Evolutionary conservation across 2,888 invertebrate genomes (phyloP), one percentile per base, ranked within the genome.

Genomic region (Torymus tubicola): DNA sequence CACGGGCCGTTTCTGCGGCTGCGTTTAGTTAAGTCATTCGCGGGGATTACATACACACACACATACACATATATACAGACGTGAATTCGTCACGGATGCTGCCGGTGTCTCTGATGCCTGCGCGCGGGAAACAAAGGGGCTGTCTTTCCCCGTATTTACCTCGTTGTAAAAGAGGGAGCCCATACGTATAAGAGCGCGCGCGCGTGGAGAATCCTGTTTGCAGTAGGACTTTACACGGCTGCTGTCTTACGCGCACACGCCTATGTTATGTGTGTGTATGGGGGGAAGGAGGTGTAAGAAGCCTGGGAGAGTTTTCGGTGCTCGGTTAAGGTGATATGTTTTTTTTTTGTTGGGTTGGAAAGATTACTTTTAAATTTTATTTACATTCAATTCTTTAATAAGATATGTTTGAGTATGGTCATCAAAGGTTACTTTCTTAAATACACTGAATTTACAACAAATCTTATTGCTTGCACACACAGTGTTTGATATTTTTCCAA

Each of bases 21-120:
- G 60, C 85, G 86, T 87, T 88, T 87, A 87, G 86, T 87, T 86
- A 87, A 88, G 87, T 88, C 86, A 86, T 88, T 88, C 85, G 85
- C 86, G 82, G 83, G 85, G 87, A 87, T 88, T 87, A 87, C 31
- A 31, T n/a, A n/a, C 31, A 24, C 4, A 3, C 31, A 31, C 31
- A 31, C 31, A 3, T 31, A 31, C 31, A 8, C 8, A 31, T 3
- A 24, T 3, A 3, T 24, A 24, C 24, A 3, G 3, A 31, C 31
- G 8, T 83, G 85, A 85, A 87, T 87, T 84, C 84, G 85, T 81
- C 81, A 86, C 85, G 86, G 87, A n/a, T 85, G 83, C 76, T 85
- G 81, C 4, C 31, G 31, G 31, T 31, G 31, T 31, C 31, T 31
- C 31, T 31, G 31, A 31, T 1, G 2, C 4, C n/a, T n/a, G 31